Base-by-base conservation (phyloP, 2,797 vertebrate species). In the Scomberomorus guttatus region DNA sequence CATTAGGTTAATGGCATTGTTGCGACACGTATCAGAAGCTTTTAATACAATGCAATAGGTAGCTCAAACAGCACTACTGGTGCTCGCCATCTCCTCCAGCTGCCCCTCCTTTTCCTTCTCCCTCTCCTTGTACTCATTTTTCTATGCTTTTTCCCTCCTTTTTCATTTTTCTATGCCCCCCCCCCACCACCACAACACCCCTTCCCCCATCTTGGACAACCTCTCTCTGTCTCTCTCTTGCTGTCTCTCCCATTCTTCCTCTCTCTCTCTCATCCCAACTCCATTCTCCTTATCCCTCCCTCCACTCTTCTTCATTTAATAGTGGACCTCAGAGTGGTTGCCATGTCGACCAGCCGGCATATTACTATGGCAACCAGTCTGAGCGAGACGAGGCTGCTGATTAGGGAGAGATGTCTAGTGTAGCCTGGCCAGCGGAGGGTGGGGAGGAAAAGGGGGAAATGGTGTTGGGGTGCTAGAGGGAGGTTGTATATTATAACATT, bases 281-380 rank as follows among this genome's bases (percentile, higher is more conserved):
- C 89, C 72, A 87, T 89, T 90, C 90, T 86, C 87, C 86, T 75
- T 83, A 78, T 70, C 78, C 83, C 89, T 92, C 91, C 75, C 90
- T 91, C 94, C 91, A 94, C 94, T 95, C 96, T 96, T 97, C 97
- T 96, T 97, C 93, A 94, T 97, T 97, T 96, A 96, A 97, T 97
- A 98, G 97, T 97, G 97, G 97, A 98, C 98, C 97, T 95, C 96
- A 96, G 97, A 97, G 96, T 96, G 96, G 98, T 99, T 99, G 97
- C 98, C 97, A 99, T 99, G 98, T 98, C 98, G 97, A 99, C 98
- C 97, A 98, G 97, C 96, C 96, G 94, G 97, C 96, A 95, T 91
- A 95, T 99, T 97, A 80, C 98, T 97, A 98, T 99, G 96, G 98
- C 97, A 99, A 99, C 98, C 94, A 95, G 95, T 96, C 95, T 95